These are phyloP conservation scores for Cylindroiulus punctatus DNA, from an alignment of 2,888 invertebrate species.

Conservation along the genomic window DNA sequence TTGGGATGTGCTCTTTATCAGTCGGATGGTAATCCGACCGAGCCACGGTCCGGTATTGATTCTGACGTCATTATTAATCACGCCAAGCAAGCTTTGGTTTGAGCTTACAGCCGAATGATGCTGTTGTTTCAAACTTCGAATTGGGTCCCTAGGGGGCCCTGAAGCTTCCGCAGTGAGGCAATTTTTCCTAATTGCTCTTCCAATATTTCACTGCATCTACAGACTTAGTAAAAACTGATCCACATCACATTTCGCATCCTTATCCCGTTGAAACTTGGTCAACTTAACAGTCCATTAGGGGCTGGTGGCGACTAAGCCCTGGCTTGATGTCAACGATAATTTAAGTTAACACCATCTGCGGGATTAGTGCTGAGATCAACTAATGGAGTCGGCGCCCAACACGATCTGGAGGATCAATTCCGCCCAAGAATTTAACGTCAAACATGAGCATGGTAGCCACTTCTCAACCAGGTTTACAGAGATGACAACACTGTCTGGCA, in stretches of 20 bases:
- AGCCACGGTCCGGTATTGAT: background rate
- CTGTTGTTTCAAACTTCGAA: background rate
- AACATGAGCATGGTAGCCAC: no score
- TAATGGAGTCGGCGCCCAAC: background rate
- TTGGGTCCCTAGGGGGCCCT: background rate
- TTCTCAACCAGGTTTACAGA: no score
- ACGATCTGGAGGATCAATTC: background rate
- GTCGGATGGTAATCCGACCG: background rate
- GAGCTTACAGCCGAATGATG: background rate
- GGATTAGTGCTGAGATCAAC: background rate
- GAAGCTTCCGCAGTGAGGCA: background rate
- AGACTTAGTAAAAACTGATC: background rate
- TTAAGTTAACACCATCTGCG: background rate
- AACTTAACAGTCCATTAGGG: constrained; percentile 15
- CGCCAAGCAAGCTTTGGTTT: background rate
- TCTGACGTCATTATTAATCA: background rate
- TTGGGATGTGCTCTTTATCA: background rate
- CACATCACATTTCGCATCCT: background rate
- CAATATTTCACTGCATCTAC: background rate
- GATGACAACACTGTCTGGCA: no score
- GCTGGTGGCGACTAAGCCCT: background rate
- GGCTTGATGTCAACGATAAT: constrained; percentile 13
- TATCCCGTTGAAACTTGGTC: background rate
- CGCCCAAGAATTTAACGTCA: background rate
- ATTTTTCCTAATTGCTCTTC: background rate